Evolutionary conservation across 2,113 vertebrate genomes (phyloP), one percentile per base, ranked within the genome.

Genomic region (Trogon melanurus): DNA sequence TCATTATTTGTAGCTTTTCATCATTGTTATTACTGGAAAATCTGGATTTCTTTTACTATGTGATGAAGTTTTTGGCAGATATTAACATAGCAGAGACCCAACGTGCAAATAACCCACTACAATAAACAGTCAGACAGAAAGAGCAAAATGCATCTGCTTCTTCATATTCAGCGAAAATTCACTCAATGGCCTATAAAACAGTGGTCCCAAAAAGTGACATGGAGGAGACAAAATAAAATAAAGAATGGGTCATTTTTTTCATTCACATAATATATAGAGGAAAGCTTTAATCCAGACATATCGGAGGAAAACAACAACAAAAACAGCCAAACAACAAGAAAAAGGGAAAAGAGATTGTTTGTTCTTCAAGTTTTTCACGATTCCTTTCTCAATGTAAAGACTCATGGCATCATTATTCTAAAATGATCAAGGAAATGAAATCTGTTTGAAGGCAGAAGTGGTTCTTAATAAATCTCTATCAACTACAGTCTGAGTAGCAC

Each of bases 1-100:
- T 89, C 47, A 84, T 85, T 90, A 86, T 69, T 83, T 88, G 45
- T 66, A 95, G 45, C 32, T 97, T 97, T 95, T 78, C 56, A 88
- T 80, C 58, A 76, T 10, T 66, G 30, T 30, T 88, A 71, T 84
- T 95, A 79, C 50, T 78, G 32, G 60, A 91, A 95, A 60, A 69
- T 19, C 41, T 65, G 12, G 27, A 84, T 66, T 62, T 66, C 16
- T 75, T 79, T 54, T 34, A n/a, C 69, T 51, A 21, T 25, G 84
- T 67, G 23, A 17, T 38, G 21, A 75, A 56, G 17, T 88, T 94
- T 92, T 78, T 73, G 71, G 48, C 6, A 56, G 66, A 56, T 81
- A 92, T 79, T 76, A 94, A 89, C 25, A 91, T 16, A 64, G 56
- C 3, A 48, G 16, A 78, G 29, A 81, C 56, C 8, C 62, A 81